Base-by-base conservation (phyloP, 2,888 invertebrate genomes). In the Cheilosia grossa region DNA sequence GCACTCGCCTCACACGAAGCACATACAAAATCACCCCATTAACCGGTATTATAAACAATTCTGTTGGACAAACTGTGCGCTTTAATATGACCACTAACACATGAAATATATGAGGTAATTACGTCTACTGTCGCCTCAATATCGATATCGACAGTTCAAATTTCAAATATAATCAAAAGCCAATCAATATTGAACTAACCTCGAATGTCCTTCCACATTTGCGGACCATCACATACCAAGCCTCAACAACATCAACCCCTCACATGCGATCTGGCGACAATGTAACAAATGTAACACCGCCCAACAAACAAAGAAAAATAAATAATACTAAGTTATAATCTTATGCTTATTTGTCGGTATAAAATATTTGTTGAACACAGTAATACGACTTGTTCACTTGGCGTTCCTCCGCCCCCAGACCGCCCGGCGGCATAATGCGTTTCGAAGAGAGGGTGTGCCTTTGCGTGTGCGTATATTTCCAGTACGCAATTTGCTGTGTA, bases 331-430 rank as follows among this genome's bases (percentile, higher is more conserved):
- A 75, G 80, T 75, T 72, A 75, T 85, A 85, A 85, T 85, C 85
- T 80, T 56, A 80, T 85, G 85, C 80, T 85, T 85, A 85, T 85
- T 80, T 85, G 80, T 75, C 61, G 67, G 59, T 66, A 85, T 85
- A 85, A 85, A 80, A 85, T 85, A 85, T 85, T 85, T 80, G 85
- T 85, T 54, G 66, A 80, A 72, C 80, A 75, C 74, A 80, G 70
- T 85, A 85, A 75, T 85, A 70, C 75, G 83, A 33, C 59, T 85
- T 61, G 59, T 61, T 56, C 17, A 27, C 44, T 51, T n/a, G 15
- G 21, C 15, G 40, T 9, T 24, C 24, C 21, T 27, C n/a, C 17
- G 3, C 17, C 37, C 17, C 37, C 24, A 7, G 0, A 30, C 27
- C 30, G 54, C 56, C 47, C n/a, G 19, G 17, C 9, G 24, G 42